A percentile compares a stretch with the other conserved stretches of the same genome.
Conservation (phyloP, 2,888 invertebrate genomes). For the Reticulitermes lucifugus region DNA sequence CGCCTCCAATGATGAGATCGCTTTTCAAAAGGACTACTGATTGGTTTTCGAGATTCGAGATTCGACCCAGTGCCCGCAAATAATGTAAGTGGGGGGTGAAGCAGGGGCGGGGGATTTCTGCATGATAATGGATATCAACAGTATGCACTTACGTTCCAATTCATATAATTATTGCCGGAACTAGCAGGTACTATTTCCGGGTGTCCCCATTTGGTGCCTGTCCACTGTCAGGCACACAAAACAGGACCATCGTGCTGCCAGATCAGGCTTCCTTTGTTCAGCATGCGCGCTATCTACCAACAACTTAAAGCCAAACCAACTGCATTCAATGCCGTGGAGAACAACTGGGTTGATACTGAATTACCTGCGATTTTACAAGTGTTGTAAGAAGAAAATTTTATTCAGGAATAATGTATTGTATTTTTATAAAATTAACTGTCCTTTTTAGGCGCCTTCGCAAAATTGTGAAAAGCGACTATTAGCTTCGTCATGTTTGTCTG, state of each 20-base stretch:
- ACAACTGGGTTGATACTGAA: neutral
- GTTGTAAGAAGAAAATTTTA: neutral
- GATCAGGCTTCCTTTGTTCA: conserved; percentile 24
- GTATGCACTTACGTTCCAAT: conserved; percentile 29
- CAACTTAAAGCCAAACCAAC: conserved; percentile 26
- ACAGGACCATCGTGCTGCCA: conserved; percentile 8
- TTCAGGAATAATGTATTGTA: neutral
- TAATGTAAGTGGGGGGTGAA: neutral
- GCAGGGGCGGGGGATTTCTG: neutral
- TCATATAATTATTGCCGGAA: conserved; percentile 26
- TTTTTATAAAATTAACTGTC: neutral
- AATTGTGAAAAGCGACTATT: too few species aligned
- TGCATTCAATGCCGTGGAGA: conserved; percentile 4
- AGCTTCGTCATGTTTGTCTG: too few species aligned
- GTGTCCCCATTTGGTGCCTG: conserved; percentile 26
- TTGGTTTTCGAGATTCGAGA: conserved; percentile 37
- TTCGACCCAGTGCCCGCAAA: conserved; percentile 28
- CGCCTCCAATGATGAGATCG: conserved; percentile 25
- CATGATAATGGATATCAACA: conserved; percentile 19
- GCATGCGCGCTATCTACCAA: conserved; percentile 16
- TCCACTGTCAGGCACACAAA: conserved; percentile 26
- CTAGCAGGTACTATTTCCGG: conserved; percentile 21
- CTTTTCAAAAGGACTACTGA: conserved; percentile 34
- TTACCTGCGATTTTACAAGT: neutral
- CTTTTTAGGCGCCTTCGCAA: too few species aligned